phyloP scores from a whole-genome alignment of 2,797 vertebrate species.

The Clarias platycephalus region DNA sequence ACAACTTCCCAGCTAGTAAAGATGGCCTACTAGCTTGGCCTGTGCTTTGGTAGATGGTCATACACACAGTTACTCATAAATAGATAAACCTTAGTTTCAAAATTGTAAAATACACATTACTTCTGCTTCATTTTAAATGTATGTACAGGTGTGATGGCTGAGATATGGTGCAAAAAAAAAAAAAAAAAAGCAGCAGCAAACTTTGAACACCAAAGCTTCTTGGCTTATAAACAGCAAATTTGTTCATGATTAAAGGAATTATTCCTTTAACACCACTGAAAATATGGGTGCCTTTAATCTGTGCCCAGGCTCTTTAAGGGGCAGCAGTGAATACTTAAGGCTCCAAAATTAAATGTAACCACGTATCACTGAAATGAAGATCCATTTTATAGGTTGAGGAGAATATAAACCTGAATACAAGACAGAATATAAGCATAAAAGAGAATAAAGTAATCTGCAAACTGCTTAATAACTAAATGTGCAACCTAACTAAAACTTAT shows the following conservation, averaged over 20 bases:
- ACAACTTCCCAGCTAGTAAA: neutral
- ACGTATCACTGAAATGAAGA: neutral
- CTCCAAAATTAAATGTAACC: neutral
- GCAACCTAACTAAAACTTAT: neutral
- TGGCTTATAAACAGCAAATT: neutral
- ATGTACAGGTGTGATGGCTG: no score
- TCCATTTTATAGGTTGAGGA: neutral
- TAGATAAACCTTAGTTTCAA: neutral
- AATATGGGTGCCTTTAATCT: neutral
- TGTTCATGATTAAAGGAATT: neutral
- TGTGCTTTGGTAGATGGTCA: neutral
- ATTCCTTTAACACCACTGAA: neutral
- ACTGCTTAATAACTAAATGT: neutral
- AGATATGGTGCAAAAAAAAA: neutral
- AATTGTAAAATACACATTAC: neutral
- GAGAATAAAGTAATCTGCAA: neutral
- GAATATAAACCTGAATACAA: neutral
- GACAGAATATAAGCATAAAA: neutral
- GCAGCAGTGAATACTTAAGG: neutral
- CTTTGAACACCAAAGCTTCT: neutral
- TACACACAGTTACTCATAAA: neutral
- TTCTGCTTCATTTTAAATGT: neutral
- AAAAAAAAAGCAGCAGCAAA: neutral
- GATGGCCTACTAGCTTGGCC: neutral
- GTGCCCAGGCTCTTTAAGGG: slow-evolving; percentile 13